Percentiles rank a stretch among this genome's conserved stretches.
Evolutionary conservation across 1,140 invertebrate genomes (phyloP).

Genomic region (Steinernema feltiae): DNA sequence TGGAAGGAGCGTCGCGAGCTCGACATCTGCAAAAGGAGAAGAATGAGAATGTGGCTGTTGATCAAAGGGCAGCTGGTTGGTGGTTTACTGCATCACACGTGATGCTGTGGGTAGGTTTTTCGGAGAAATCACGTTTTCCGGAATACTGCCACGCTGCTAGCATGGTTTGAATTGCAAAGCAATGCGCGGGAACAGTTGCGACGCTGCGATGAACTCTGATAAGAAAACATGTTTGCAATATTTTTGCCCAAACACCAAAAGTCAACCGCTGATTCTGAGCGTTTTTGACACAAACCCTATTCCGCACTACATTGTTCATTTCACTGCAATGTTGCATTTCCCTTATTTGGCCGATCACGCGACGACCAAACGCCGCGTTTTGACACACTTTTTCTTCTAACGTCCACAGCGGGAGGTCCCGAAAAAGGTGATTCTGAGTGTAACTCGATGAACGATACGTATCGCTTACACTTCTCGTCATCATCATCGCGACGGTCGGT

Average conservation of each 20-base stretch:
- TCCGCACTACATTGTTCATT: neutral
- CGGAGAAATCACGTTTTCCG: too few species aligned
- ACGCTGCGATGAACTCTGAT: too few species aligned
- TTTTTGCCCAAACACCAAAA: too few species aligned
- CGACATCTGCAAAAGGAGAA: neutral
- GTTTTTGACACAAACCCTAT: neutral
- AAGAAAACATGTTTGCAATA: too few species aligned
- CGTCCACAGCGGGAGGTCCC: neutral
- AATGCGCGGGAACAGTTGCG: too few species aligned
- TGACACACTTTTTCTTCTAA: neutral
- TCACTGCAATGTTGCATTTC: neutral
- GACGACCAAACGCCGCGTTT: neutral
- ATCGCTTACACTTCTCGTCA: constrained; percentile 4
- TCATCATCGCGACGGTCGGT: too few species aligned
- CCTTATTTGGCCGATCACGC: neutral
- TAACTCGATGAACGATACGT: neutral
- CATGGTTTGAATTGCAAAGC: too few species aligned
- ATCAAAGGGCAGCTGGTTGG: neutral
- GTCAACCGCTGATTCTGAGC: neutral
- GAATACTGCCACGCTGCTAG: too few species aligned
- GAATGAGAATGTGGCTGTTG: neutral
- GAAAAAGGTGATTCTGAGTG: neutral
- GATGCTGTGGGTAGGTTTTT: too few species aligned
- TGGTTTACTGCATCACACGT: too few species aligned
- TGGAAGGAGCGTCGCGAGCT: neutral